Evolutionary conservation across 2,888 invertebrate genomes (phyloP).

Genomic region (Nemoura dubitans): DNA sequence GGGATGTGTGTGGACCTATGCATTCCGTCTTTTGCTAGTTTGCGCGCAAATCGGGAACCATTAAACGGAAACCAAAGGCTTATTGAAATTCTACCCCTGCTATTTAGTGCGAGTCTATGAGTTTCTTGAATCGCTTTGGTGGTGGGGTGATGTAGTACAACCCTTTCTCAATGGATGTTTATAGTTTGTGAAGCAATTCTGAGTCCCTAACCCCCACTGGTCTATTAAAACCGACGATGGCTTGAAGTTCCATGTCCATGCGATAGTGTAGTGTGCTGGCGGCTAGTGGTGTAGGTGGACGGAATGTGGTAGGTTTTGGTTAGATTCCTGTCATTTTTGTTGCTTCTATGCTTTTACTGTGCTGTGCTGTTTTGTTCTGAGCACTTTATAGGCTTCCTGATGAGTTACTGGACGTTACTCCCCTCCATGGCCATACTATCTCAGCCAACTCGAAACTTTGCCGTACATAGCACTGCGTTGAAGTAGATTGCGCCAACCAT

Average conservation of each 20-base stretch:
- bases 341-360: neutral
- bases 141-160: neutral
- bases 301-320: neutral
- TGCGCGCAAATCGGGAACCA: neutral
- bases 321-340: neutral
- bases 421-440: neutral
- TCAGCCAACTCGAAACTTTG: neutral
- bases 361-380: too few species aligned
- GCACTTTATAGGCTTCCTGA: neutral
- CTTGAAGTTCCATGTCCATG: neutral
- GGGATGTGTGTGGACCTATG: neutral
- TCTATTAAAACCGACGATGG: neutral
- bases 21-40: neutral
- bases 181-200: neutral
- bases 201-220: neutral
- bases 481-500: neutral
- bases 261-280: neutral
- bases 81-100: neutral
- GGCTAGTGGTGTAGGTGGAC: neutral
- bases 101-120: neutral
- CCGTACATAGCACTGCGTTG: neutral
- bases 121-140: neutral
- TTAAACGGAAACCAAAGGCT: neutral
- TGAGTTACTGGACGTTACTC: neutral
- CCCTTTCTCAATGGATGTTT: constrained; percentile 7